Evolutionary conservation across 2,113 vertebrate genomes (phyloP).

Genomic region (Scolopax mira): DNA sequence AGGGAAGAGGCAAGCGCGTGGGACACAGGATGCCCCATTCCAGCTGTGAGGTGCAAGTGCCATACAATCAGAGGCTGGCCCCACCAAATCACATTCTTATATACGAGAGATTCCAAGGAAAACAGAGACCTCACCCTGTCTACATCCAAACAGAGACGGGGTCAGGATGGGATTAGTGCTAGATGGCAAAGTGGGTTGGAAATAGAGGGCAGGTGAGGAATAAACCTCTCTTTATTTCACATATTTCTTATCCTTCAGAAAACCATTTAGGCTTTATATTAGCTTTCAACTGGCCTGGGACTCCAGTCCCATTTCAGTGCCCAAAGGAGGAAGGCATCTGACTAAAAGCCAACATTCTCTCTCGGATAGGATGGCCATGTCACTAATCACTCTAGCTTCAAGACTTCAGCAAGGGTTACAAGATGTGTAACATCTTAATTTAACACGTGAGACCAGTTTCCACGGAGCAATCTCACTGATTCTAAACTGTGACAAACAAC

Average conservation of each 20-base stretch:
- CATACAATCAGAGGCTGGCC: background rate
- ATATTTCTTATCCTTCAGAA: background rate
- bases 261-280: background rate
- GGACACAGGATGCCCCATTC: background rate
- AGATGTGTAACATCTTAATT: background rate
- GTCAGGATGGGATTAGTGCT: background rate
- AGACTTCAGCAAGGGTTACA: background rate
- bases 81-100: slow-evolving; percentile 17
- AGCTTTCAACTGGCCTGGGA: background rate
- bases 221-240: background rate
- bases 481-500: background rate
- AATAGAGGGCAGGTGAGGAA: background rate
- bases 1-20: background rate
- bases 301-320: background rate
- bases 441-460: background rate
- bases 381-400: background rate
- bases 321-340: background rate
- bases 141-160: background rate
- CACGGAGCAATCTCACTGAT: background rate
- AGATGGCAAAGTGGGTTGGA: background rate
- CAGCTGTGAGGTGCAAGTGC: slow-evolving; percentile 1
- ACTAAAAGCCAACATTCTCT: background rate
- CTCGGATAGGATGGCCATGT: background rate
- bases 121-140: slow-evolving; percentile 5
- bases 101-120: background rate